phyloP scores from a whole-genome alignment of 1,140 invertebrate species.

The Conus betulinus region DNA sequence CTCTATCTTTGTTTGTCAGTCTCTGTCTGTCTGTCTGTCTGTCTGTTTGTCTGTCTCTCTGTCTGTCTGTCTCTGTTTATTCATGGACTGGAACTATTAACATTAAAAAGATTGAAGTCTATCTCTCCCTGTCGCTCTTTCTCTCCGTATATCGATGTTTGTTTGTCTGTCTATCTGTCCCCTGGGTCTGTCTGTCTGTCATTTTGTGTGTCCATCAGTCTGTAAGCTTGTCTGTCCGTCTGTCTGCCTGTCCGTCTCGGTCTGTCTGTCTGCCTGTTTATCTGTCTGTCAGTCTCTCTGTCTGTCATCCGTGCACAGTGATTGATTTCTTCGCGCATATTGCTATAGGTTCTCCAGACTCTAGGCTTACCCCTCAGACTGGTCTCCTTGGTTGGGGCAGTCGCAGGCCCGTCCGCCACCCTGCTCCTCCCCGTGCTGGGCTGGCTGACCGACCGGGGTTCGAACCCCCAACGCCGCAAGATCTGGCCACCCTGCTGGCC shows the following conservation, averaged over 20 bases:
- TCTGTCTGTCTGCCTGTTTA: not conserved
- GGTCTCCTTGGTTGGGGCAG: not conserved
- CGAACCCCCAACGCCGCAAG: conserved; percentile 23
- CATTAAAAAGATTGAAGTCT: not conserved
- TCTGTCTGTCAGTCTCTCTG: not conserved
- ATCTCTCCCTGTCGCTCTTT: too few relatives aligned
- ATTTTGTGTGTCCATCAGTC: too few relatives aligned
- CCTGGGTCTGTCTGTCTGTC: too few relatives aligned
- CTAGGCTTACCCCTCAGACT: conserved; percentile 11
- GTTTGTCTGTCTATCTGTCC: not conserved
- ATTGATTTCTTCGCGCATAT: too few relatives aligned
- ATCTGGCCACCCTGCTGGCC: not conserved
- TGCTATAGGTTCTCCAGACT: conserved; percentile 19
- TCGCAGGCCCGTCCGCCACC: not conserved
- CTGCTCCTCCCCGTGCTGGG: not conserved
- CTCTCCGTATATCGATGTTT: not conserved
- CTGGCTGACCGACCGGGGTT: conserved; percentile 30
- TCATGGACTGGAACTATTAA: not conserved
- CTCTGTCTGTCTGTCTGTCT: too few relatives aligned
- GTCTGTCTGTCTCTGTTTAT: not conserved
- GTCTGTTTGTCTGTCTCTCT: too few relatives aligned
- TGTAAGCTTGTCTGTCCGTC: too few relatives aligned
- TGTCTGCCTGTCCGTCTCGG: too few relatives aligned
- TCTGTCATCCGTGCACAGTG: too few relatives aligned
- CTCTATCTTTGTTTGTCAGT: not conserved